phyloP scores from a whole-genome alignment of 2,888 invertebrate genomes.

The Brachypalpus laphriformis region DNA sequence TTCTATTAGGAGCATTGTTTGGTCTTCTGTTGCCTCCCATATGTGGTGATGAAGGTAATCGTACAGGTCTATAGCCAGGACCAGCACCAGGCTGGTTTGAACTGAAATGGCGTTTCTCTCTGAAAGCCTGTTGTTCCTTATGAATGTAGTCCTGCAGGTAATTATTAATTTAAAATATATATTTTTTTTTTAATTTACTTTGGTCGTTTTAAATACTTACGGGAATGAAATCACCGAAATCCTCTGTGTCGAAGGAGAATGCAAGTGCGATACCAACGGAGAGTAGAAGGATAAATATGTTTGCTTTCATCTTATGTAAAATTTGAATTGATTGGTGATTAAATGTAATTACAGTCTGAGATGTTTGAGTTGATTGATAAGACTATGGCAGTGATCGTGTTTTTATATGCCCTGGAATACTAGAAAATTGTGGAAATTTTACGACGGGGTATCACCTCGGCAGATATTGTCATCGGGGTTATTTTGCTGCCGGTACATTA shows the following conservation, averaged over 20 bases:
- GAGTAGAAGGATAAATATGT: constrained; percentile 1
- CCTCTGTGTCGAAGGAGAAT: neutral
- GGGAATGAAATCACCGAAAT: neutral
- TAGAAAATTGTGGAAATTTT: too few species aligned
- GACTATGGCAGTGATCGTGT: too few species aligned
- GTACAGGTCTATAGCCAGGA: neutral
- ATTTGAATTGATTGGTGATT: too few species aligned
- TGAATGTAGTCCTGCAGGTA: constrained; percentile 23
- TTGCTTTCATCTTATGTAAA: neutral
- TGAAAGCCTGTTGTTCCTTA: neutral
- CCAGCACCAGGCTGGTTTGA: neutral
- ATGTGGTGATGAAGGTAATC: neutral
- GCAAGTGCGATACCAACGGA: neutral
- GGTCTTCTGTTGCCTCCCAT: neutral
- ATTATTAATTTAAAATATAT: neutral
- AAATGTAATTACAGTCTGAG: neutral
- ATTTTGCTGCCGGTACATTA: too few species aligned
- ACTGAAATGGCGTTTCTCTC: constrained; percentile 6
- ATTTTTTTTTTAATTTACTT: neutral
- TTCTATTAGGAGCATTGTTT: neutral
- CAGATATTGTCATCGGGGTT: too few species aligned
- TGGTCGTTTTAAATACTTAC: neutral
- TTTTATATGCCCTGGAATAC: too few species aligned
- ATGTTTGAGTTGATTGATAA: neutral
- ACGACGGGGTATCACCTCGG: too few species aligned